These are phyloP conservation scores for Amphiura filiformis DNA, from an alignment of 35 echinoderm and acorn worm genomes.

Conservation along the genomic window DNA sequence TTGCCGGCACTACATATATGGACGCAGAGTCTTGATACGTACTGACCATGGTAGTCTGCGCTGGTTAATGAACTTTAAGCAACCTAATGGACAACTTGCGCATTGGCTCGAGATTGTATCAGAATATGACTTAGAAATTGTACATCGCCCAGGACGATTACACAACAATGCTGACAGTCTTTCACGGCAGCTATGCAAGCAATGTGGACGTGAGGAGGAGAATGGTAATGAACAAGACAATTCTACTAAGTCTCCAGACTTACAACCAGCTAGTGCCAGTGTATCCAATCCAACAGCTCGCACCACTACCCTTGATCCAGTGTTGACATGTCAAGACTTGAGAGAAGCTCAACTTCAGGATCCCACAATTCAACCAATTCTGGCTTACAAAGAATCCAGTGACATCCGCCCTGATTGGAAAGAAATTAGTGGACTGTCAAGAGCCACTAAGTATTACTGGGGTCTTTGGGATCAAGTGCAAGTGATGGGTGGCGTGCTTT, in stretches of 20 bases:
- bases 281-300: no score
- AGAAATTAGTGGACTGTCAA: neutral
- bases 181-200: slow-evolving; percentile 31
- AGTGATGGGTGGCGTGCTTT: slow-evolving; percentile 19
- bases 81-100: slow-evolving; percentile 27
- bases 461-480: slow-evolving; percentile 1
- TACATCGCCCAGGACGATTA: slow-evolving; percentile 2
- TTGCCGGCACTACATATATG: slow-evolving; percentile 47
- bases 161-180: slow-evolving; percentile 44
- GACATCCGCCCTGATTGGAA: neutral
- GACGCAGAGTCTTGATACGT: neutral
- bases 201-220: slow-evolving; percentile 8
- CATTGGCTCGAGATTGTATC: slow-evolving; percentile 23
- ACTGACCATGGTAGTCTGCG: slow-evolving; percentile 33
- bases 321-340: neutral
- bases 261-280: no score
- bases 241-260: no score
- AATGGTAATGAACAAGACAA: no score
- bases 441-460: neutral
- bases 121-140: slow-evolving; percentile 30
- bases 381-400: slow-evolving; percentile 4
- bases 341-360: neutral
- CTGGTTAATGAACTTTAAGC: slow-evolving; percentile 33
- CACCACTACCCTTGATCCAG: neutral
- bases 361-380: slow-evolving; percentile 37